Conservation (phyloP, 2,888 invertebrate species). For the Melangyna quadrimaculata region DNA sequence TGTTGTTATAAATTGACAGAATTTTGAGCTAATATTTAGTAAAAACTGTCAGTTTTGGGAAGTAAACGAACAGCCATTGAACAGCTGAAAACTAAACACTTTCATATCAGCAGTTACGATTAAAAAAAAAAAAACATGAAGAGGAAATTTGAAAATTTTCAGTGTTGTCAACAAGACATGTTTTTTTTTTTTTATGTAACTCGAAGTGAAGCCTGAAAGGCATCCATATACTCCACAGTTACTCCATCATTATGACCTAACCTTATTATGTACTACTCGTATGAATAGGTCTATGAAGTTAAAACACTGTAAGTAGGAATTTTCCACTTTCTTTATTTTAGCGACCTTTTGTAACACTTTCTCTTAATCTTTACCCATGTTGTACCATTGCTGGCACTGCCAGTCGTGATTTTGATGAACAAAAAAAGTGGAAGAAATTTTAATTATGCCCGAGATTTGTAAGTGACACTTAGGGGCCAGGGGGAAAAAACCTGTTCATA, state of each 20-base stretch:
- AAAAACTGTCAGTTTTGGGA: too few species aligned
- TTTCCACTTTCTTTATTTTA: background rate
- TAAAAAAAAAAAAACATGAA: too few species aligned
- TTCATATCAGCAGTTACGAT: too few species aligned
- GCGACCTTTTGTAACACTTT: constrained; percentile 24
- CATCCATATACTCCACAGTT: too few species aligned
- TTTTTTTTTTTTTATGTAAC: too few species aligned
- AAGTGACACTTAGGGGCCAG: constrained; percentile 42
- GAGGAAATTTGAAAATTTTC: too few species aligned
- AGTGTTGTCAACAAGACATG: too few species aligned
- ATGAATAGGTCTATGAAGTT: background rate
- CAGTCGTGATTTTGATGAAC: constrained; percentile 22
- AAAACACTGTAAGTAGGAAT: background rate
- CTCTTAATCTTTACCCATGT: constrained; percentile 26
- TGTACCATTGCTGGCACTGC: constrained; percentile 26
- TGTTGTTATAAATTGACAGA: too few species aligned
- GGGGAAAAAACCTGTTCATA: constrained; percentile 21
- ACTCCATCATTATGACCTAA: background rate
- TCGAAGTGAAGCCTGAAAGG: too few species aligned
- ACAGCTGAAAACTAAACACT: too few species aligned
- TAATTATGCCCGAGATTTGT: constrained; percentile 66
- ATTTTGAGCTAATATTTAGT: too few species aligned
- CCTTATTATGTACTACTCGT: background rate
- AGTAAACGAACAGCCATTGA: too few species aligned
- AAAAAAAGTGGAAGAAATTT: constrained; percentile 29